These are phyloP conservation scores for Lycia hirtaria DNA, from an alignment of 2,888 invertebrate genomes.

Conservation along the genomic window DNA sequence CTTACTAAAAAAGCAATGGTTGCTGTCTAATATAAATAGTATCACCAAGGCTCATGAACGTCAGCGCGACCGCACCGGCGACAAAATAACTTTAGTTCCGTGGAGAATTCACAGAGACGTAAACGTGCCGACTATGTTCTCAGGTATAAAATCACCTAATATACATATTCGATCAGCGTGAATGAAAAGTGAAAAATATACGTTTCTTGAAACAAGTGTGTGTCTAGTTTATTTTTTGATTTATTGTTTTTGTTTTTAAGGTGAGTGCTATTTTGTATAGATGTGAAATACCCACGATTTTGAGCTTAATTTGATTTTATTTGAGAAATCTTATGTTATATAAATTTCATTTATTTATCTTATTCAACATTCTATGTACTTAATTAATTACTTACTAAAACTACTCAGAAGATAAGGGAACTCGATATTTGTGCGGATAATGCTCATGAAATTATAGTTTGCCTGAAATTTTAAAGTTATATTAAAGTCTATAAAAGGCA, in stretches of 20 bases:
- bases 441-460: constrained; percentile 5
- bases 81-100: constrained; percentile 76
- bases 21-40: constrained; percentile 43
- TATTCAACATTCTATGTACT: too few relatives aligned
- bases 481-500: neutral
- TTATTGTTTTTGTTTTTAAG: neutral
- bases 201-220: constrained; percentile 19
- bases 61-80: constrained; percentile 54
- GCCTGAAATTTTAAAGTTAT: constrained; percentile 2
- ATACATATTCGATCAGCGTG: constrained; percentile 32
- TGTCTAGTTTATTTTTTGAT: constrained; percentile 8
- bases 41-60: constrained; percentile 44
- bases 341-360: too few relatives aligned
- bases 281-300: too few relatives aligned
- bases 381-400: too few relatives aligned
- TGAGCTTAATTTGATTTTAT: too few relatives aligned
- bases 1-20: constrained; percentile 56
- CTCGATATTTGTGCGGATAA: neutral
- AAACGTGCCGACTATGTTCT: constrained; percentile 54
- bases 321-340: too few relatives aligned
- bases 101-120: constrained; percentile 61
- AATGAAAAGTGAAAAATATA: constrained; percentile 29
- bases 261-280: too few relatives aligned
- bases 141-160: constrained; percentile 22
- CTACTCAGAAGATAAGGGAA: too few relatives aligned